A percentile compares a stretch with the other conserved stretches of the same genome.
phyloP scores from a whole-genome alignment of 2,888 invertebrate species.

The Noctua janthe region DNA sequence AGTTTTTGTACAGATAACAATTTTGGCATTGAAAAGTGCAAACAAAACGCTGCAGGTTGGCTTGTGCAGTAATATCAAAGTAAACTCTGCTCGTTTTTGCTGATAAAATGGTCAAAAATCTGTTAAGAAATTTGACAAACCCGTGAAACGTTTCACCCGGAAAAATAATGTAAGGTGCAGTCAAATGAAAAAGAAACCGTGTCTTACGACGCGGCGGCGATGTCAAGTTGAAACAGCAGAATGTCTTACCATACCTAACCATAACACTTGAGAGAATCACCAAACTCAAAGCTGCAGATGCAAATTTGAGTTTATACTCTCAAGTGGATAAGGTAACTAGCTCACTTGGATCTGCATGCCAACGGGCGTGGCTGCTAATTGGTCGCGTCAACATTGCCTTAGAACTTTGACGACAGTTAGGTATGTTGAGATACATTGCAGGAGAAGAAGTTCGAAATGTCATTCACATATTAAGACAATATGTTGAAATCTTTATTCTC shows the following conservation, averaged over 20 bases:
- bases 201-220: background rate
- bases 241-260: background rate
- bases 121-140: background rate
- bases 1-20: slow-evolving; percentile 4
- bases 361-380: slow-evolving; percentile 51
- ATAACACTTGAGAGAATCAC: too few relatives aligned
- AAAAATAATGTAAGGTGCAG: background rate
- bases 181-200: background rate
- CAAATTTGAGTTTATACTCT: slow-evolving; percentile 33
- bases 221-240: background rate
- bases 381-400: slow-evolving; percentile 38
- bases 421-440: background rate
- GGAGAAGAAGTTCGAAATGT: background rate
- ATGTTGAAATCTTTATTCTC: background rate
- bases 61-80: background rate
- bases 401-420: slow-evolving; percentile 13
- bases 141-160: background rate
- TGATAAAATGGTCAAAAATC: background rate
- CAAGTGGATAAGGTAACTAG: slow-evolving; percentile 16
- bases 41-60: slow-evolving; percentile 2
- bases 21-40: slow-evolving; percentile 29
- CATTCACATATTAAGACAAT: background rate
- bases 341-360: slow-evolving; percentile 33
- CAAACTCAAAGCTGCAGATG: background rate
- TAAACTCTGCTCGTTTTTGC: background rate